Evolutionary conservation across 2,113 vertebrate genomes (phyloP).

Genomic region (Periophthalmus modestus): DNA sequence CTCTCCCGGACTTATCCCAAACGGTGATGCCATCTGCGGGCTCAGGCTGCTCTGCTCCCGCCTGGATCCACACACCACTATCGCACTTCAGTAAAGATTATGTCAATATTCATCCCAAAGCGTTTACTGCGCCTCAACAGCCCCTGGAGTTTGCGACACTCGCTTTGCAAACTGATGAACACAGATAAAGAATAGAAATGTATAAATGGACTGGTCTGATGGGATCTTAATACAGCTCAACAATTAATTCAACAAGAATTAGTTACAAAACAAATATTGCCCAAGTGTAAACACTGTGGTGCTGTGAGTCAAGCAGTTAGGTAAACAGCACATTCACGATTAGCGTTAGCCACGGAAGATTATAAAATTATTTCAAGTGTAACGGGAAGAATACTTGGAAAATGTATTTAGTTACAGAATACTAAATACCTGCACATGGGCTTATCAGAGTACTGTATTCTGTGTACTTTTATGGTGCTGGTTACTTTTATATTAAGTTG

Average conservation of each 20-base stretch:
- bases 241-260: not conserved
- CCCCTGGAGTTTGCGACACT: not conserved
- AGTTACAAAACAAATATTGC: not conserved
- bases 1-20: conserved; percentile 35
- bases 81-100: conserved; percentile 32
- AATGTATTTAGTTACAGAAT: too few species aligned
- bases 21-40: conserved; percentile 47
- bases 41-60: conserved; percentile 42
- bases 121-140: conserved; percentile 17
- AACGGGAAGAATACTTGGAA: too few species aligned
- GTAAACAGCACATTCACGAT: not conserved
- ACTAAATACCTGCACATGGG: too few species aligned
- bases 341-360: not conserved
- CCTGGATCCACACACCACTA: conserved; percentile 25
- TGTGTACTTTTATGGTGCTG: too few species aligned
- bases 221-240: not conserved
- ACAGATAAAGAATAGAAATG: conserved; percentile 11
- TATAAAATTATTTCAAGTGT: too few species aligned
- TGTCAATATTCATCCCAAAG: conserved; percentile 37
- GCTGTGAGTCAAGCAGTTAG: not conserved
- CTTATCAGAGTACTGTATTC: too few species aligned
- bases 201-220: conserved; percentile 5
- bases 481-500: too few species aligned
- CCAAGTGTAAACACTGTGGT: not conserved
- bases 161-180: conserved; percentile 18